Base-by-base conservation (phyloP, 2,113 vertebrate genomes). In the Coracopsis vasa region DNA sequence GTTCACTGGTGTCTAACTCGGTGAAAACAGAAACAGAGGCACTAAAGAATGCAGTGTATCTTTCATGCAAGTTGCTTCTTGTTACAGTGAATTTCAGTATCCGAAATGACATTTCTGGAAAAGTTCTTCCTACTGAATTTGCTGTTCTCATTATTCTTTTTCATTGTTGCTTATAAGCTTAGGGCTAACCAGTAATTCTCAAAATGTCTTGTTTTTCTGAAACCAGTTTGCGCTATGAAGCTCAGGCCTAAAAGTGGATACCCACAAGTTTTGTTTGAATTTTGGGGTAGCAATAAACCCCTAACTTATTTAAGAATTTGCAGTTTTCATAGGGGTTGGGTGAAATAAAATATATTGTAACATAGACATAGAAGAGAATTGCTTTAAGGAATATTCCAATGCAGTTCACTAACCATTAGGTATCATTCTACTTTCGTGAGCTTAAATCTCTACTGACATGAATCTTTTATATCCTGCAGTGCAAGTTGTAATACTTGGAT, bases 391-490 rank as follows among this genome's bases (percentile, higher is more conserved):
- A 83, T 69, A 94, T 95, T 95, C 44, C 75, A 87, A 5, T 86
- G 71, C 64, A 88, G 91, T 88, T 96, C 95, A 93, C 80, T 94
- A 94, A 77, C 41, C 82, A 92, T 95, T 90, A 95, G 86, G 69
- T 94, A 92, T 94, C 9, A 13, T 93, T 95, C 85, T 84, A 70
- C 85, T 93, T 94, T 84, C 10, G 18, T 81, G 78, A 93, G 31
- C 65, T 94, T 95, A 95, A 90, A 93, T 96, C 90, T 96, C 91
- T 89, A 56, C 82, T 95, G 90, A 88, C 72, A 71, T 88, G 69
- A 95, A 94, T 95, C 72, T 95, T 96, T 96, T 94, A 92, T 95
- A 61, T 95, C 73, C 69, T 84, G 80, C 87, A 95, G 87, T 94
- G 87, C 47, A 67, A 86, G 56, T n/a, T 94, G 85, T 95, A 95